Evolutionary conservation across 2,113 vertebrate genomes (phyloP), one percentile per base, ranked within the genome.

Genomic region (Phaethon lepturus): DNA sequence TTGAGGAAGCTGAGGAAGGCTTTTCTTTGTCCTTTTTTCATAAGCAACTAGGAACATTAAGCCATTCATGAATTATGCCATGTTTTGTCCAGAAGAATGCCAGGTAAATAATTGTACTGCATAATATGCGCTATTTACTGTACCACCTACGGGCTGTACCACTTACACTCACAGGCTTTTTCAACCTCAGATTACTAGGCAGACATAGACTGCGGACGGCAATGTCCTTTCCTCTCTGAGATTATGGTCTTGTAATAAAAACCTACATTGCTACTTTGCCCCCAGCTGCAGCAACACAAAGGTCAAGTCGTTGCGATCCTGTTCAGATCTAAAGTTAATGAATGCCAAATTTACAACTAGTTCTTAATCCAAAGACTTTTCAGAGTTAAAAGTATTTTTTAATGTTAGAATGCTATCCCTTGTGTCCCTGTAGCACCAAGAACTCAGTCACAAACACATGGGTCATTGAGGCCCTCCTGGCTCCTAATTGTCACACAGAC

Each of bases 51-150:
- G 53, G 42, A 91, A 73, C 25, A 29, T 42, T 76, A 93, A 94
- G 38, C 45, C 59, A 81, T 95, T 96, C 19, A 45, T 95, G 81
- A 95, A 94, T 85, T 93, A 88, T 75, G 53, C 90, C 73, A 56
- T 2, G 5, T 75, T 95, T 97, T 92, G 76, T 95, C 67, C 78
- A 92, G 85, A 89, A 94, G 59, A 88, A 79, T 89, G 44, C 81
- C 95, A 96, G 86, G 23, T 64, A 78, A 83, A 63, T 86, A 95
- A 78, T 88, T 74, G 33, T 56, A 33, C 89, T 94, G 91, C 82
- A 50, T 88, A 88, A 71, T 38, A 52, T 0, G 2, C 49, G 92
- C 38, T 79, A 59, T 93, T 95, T 96, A 74, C 86, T 90, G 49
- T 81, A 86, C 62, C 55, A 38, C 12, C 85, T 62, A 71, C 20